phyloP scores from a whole-genome alignment of 2,113 vertebrate genomes.

The Romanogobio albipinnatus region DNA sequence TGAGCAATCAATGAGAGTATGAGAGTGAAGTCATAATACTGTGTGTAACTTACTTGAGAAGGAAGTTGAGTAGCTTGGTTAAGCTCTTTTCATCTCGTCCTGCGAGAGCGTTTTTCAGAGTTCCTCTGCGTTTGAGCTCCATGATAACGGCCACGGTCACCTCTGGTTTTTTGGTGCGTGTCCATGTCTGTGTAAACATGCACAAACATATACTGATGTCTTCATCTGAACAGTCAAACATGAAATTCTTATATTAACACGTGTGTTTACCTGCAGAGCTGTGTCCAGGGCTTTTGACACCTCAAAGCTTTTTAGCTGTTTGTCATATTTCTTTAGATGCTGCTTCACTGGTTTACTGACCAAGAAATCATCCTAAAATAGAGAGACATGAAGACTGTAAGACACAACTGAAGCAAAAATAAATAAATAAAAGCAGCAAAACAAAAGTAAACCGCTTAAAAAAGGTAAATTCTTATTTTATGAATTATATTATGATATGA shows the following conservation, averaged over 20 bases:
- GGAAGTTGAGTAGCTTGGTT: constrained; percentile 83
- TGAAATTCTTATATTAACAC: background rate
- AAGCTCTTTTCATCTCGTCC: constrained; percentile 90
- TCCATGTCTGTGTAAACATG: constrained; percentile 70
- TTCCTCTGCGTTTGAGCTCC: constrained; percentile 92
- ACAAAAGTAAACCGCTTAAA: background rate
- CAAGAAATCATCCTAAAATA: constrained; percentile 86
- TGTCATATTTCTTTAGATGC: constrained; percentile 88
- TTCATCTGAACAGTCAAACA: background rate
- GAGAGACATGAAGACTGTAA: background rate
- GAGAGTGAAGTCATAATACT: background rate
- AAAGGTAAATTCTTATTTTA: background rate
- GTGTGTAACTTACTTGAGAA: constrained; percentile 81
- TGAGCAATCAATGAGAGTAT: too few relatives aligned
- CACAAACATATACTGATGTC: background rate
- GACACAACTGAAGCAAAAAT: background rate
- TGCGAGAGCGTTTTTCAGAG: constrained; percentile 91
- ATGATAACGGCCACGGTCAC: constrained; percentile 90
- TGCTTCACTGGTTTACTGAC: constrained; percentile 85
- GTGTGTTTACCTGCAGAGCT: constrained; percentile 82
- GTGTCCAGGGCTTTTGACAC: constrained; percentile 92
- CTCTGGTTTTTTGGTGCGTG: constrained; percentile 81
- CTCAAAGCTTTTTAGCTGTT: constrained; percentile 86
- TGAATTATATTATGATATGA: background rate
- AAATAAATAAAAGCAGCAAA: background rate